Base-by-base conservation (phyloP, 2,113 vertebrate species). In the Alethe diademata region DNA sequence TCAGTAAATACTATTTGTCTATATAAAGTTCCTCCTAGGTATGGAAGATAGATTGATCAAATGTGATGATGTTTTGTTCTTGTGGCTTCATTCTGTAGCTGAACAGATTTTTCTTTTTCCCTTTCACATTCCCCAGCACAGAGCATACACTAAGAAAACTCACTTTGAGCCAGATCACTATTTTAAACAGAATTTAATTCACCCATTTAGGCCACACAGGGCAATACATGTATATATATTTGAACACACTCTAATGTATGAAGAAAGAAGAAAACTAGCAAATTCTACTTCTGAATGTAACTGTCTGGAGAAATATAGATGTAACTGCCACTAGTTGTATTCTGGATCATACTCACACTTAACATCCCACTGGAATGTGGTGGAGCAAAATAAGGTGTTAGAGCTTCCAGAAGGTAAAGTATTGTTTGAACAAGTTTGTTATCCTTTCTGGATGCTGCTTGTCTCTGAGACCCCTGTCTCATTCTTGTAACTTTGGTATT, bases 201-300 rank as follows among this genome's bases (percentile, higher is more conserved):
- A 58, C 5, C 15, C 25, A 4, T 79, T 66, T 90, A 45, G 51
- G 29, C 23, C 14, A 29, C 19, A 11, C 8, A 23, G 31, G 22
- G 17, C 20, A 33, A 19, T 66, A 20, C n/a, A 19, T 57, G 5
- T 43, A 9, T 19, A 51, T 29, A 19, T 54, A 25, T 29, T 5
- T 0, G 5, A 62, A 42, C 14, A 47, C 2, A 20, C 1, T 33
- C 1, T 33, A 10, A 31, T 23, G 5, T n/a, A 24, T 58, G 60
- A 62, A 80, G 19, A 13, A 62, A 29, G 56, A 67, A 51, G 25
- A 50, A 76, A 82, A 60, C 15, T 8, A 57, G 42, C 17, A 58
- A 70, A 78, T 81, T 78, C 22, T 89, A 26, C 14, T 58, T 78
- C 40, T 73, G 50, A 57, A 61, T 86, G 35, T 89, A 79, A 56